Evolutionary conservation across 2,888 invertebrate species (phyloP).

Genomic region (Endomychus coccineus): DNA sequence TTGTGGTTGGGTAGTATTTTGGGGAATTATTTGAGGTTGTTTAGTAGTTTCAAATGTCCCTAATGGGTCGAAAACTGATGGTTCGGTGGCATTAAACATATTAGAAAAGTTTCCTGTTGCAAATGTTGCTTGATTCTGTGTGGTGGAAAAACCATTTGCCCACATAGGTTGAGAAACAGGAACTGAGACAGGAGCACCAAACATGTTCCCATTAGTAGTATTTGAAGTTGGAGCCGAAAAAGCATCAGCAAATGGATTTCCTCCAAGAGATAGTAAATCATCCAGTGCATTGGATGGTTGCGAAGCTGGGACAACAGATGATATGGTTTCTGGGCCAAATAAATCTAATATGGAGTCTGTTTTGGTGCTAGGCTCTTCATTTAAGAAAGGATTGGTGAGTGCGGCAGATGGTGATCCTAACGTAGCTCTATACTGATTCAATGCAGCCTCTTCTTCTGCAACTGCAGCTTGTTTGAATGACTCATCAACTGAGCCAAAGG

Average conservation of each 20-base stretch:
- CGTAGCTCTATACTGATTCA: conserved; percentile 91
- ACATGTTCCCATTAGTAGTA: conserved; percentile 31
- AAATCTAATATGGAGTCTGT: conserved; percentile 66
- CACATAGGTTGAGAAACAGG: conserved; percentile 34
- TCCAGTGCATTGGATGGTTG: conserved; percentile 65
- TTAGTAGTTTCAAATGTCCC: conserved; percentile 53
- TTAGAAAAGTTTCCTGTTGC: conserved; percentile 38
- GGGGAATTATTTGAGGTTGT: conserved; percentile 44
- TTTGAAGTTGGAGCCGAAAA: conserved; percentile 18
- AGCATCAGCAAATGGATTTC: conserved; percentile 82
- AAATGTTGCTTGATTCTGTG: conserved; percentile 21
- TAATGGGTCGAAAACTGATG: conserved; percentile 52
- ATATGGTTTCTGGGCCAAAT: conserved; percentile 51
- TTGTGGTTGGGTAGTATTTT: conserved; percentile 46
- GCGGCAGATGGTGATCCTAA: conserved; percentile 69
- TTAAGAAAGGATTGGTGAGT: conserved; percentile 79
- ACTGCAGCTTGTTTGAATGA: conserved; percentile 78
- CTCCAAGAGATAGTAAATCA: conserved; percentile 60
- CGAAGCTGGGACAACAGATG: conserved; percentile 33
- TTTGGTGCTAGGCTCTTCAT: conserved; percentile 41
- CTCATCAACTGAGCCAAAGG: conserved; percentile 85
- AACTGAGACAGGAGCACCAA: conserved; percentile 30
- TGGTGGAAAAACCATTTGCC: conserved; percentile 34
- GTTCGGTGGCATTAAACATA: conserved; percentile 46
- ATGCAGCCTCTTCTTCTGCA: conserved; percentile 92